Base-by-base conservation (phyloP, 92 coral and sea anemone genomes). In the Palythoa caribaeorum region DNA sequence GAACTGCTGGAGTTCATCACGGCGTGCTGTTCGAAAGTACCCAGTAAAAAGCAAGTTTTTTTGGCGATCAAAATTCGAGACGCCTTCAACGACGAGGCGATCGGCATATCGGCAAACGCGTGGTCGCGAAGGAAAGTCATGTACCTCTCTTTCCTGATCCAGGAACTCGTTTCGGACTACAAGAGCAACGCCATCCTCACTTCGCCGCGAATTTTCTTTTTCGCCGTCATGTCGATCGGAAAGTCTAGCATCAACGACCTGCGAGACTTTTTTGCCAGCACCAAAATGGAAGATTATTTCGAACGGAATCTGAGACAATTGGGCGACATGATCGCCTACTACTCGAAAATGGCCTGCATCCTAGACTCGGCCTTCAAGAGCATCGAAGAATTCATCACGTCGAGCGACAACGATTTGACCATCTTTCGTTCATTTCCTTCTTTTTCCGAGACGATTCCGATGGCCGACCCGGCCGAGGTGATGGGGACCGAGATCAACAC, bases 181-280 rank as follows among this genome's bases (percentile, higher is more conserved):
- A 69, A 69, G 37, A 69, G 73, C 19, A 69, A 69, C 14, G 73
- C 73, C 73, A 69, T 69, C 14, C 73, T 69, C 9, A 69, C 38
- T 6, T 69, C n/a, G 0, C 73, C 73, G 38, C 73, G 73, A 5
- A 6, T 69, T 7, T 69, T 69, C 73, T 69, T 69, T 69, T 69
- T 69, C n/a, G 73, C 73, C 5, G 19, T 69, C 38, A 69, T 69
- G 73, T n/a, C 73, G 14, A 69, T 69, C 19, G 73, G 73, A 69
- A 69, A 69, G 19, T 69, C 73, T 20, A 69, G 38, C 14, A 19
- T 69, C 14, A 69, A 69, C n/a, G 65, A 57, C 1, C 15, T 57
- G 2, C 10, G 65, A 3, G 65, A 57, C 12, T 57, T 57, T 57
- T 57, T 57, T 57, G 3, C 17, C 15, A 57, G 65, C 16, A 57